Base-by-base conservation (phyloP, 2,888 invertebrate genomes). In the Nymphalis c-album region DNA sequence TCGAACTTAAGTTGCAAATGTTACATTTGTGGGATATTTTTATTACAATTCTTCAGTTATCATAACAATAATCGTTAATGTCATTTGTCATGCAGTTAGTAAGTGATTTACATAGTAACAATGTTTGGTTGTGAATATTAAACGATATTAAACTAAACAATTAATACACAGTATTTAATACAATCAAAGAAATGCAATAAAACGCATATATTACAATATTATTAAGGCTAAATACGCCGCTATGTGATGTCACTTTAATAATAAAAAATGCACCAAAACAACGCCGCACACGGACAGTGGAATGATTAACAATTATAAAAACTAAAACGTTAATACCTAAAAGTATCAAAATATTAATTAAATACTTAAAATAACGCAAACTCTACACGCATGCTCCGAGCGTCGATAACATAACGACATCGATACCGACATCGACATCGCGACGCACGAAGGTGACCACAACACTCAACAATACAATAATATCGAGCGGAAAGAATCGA, bases 291-390 rank as follows among this genome's bases (percentile, higher is more conserved):
- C 80, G 76, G 73, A 85, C 81, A 79, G 80, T 86, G 91, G 90
- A 91, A 91, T 90, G 90, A 86, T 84, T 88, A 87, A 84, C 85
- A 82, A 84, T 80, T 85, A 78, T 71, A 72, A 55, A 71, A 86
- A 75, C 83, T 87, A 88, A 53, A 82, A 86, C 78, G 76, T 82
- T 69, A 76, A 73, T 69, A 73, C 75, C 74, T 80, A 86, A 86
- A 86, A 87, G 86, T 88, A 89, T 85, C 85, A 84, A 85, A 88
- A 87, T 86, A 88, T 85, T 86, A 84, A 84, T 87, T 88, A 88
- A 88, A 90, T 89, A 89, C 82, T 81, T 82, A 85, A 79, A 83
- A 83, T 84, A 81, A 86, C 79, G 83, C 83, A 82, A 74, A 78
- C 72, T 79, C 76, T 70, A 77, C 76, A 76, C 79, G 80, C 83